Evolutionary conservation across 2,113 vertebrate genomes (phyloP), one percentile per base, ranked within the genome.

Genomic region (Nibea albiflora): DNA sequence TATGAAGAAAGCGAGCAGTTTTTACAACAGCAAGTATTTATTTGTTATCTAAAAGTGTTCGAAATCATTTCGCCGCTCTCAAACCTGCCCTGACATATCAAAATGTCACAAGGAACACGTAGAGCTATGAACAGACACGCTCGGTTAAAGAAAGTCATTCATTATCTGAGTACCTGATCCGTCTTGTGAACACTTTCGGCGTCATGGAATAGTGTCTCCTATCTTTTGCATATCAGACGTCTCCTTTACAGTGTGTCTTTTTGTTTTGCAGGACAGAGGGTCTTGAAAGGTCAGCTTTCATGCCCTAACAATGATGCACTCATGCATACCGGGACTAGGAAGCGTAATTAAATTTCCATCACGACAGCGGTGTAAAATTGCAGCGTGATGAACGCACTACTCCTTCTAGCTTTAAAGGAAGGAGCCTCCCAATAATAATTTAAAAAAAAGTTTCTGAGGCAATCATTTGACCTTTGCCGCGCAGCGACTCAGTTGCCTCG

Each of bases 321-420:
- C 56, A 56, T 64, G 70, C 35, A 61, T 68, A 74, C 28, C 22
- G 47, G 73, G 75, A 72, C 35, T 0, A 79, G 61, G 58, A 60
- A 67, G 53, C 44, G 20, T 69, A 64, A 89, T 88, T 74, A 60
- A 62, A 85, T 90, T 83, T 90, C 74, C 85, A 81, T 69, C 58
- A 73, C 0, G 49, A 74, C 49, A 5, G 26, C 9, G 76, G 85
- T 28, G 56, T 74, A 58, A 75, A 54, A 65, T 80, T 69, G 31
- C 81, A 17, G 39, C 69, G 28, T 3, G 42, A 50, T 39, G 64
- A 61, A 47, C 50, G 16, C 26, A 19, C 66, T 3, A 19, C 28
- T 31, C 14, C n/a, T 24, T 49, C 17, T 26, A 15, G 62, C 49
- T 78, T 73, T 80, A 1, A 71, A 76, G 62, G 9, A 39, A 35